phyloP scores from a whole-genome alignment of 2,888 invertebrate species.

The Pycnomerus fuliginosus region DNA sequence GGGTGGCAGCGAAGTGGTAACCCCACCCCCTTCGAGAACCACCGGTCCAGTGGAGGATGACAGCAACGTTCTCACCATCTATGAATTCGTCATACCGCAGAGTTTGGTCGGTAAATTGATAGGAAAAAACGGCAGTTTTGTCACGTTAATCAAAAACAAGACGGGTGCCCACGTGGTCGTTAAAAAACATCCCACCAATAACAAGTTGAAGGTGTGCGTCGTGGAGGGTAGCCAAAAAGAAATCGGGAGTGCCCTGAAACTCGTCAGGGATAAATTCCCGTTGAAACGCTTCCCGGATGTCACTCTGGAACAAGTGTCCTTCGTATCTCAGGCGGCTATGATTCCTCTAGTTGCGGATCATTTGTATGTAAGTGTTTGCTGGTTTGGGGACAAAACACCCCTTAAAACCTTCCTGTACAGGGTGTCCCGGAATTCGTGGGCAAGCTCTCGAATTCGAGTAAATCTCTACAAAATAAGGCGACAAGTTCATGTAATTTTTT shows the following conservation, averaged over 20 bases:
- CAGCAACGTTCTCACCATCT: background rate
- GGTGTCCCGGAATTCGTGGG: too few relatives aligned
- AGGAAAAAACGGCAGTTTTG: constrained; percentile 78
- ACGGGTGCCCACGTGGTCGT: constrained; percentile 78
- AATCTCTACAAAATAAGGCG: too few relatives aligned
- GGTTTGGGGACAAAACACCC: too few relatives aligned
- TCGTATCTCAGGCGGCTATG: constrained; percentile 45
- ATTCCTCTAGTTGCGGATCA: constrained; percentile 46
- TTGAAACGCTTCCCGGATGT: constrained; percentile 76
- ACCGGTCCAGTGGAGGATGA: constrained; percentile 40
- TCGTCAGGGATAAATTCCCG: constrained; percentile 86
- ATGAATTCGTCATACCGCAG: constrained; percentile 73
- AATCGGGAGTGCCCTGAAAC: constrained; percentile 77
- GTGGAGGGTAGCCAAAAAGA: constrained; percentile 61
- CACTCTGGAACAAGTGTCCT: constrained; percentile 64
- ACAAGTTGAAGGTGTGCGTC: constrained; percentile 76
- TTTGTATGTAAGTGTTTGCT: constrained; percentile 46
- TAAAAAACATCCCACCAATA: constrained; percentile 71
- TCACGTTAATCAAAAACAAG: constrained; percentile 76
- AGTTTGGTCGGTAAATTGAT: constrained; percentile 82
- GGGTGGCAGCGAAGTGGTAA: constrained; percentile 72
- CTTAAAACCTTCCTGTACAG: too few relatives aligned
- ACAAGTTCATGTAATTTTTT: too few relatives aligned
- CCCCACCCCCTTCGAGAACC: constrained; percentile 62
- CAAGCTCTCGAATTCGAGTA: too few relatives aligned